Base-by-base conservation (phyloP, 2,888 invertebrate genomes). In the Ligdia adustata region DNA sequence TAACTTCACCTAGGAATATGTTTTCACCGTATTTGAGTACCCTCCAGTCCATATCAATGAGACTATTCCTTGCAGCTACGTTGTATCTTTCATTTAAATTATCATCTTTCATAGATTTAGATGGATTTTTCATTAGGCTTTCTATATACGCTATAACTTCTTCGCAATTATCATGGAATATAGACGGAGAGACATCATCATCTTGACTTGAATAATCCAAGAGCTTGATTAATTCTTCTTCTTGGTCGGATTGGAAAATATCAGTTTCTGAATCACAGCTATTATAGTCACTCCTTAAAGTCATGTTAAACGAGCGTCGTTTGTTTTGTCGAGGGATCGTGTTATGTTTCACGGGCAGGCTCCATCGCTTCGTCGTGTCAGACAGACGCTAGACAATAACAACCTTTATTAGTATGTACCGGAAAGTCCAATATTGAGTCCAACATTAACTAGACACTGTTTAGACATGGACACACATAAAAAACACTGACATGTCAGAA, bases 161-260 rank as follows among this genome's bases (percentile, higher is more conserved):
- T 56, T 89, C 89, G 37, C 89, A 88, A 42, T 85, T 84, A 47
- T 89, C 90, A 46, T 87, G 79, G 58, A 88, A 89, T 57, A 89
- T 77, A 20, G 83, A 79, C 0, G 89, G 85, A 2, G 89, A 89
- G 9, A 90, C 77, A 56, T 92, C 92, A 57, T 93, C 91, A 56
- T 92, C 92, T 69, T 93, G 93, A 60, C 92, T 92, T 62, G 93
- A 93, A 76, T 92, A 93, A 83, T 94, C 94, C 63, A 95, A 89
- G 66, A 95, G 93, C 65, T 93, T 93, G 66, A 95, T 88, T 34
- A 95, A 90, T 82, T 95, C 95, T 60, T 95, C 95, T 72, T 95
- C 95, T 82, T 95, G 94, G 75, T 95, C 95, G 11, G 95, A 95
- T 75, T 94, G 93, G 90, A 94, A 93, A 90, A 94, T 92, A 75